A percentile compares a stretch with the other conserved stretches of the same genome.
phyloP scores from a whole-genome alignment of 2,797 vertebrate species.

The Sebastes glaucus region DNA sequence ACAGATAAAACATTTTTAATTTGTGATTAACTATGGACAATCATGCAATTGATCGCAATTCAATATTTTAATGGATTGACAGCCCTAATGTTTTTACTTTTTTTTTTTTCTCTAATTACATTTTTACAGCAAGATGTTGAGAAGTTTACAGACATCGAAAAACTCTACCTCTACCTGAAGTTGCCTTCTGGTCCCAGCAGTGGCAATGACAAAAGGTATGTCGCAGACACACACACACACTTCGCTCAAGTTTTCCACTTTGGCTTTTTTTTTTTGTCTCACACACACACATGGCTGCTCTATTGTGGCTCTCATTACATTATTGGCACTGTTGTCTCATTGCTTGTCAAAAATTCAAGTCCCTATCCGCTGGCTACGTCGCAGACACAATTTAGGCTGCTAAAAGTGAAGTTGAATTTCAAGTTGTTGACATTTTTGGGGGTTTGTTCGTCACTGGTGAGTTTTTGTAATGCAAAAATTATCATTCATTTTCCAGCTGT shows the following conservation, averaged over 20 bases:
- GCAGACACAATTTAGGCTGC: slow-evolving; percentile 33
- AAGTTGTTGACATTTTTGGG: slow-evolving; percentile 19
- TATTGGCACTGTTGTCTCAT: slow-evolving; percentile 57
- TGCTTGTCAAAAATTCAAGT: slow-evolving; percentile 54
- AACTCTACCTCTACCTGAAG: slow-evolving; percentile 99
- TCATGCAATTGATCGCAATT: no score
- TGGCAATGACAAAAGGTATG: slow-evolving; percentile 97
- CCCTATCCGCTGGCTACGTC: slow-evolving; percentile 30
- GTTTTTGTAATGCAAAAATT: slow-evolving; percentile 18
- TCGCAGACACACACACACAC: slow-evolving; percentile 24
- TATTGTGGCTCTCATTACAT: slow-evolving; percentile 57
- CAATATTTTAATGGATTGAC: fast-evolving
- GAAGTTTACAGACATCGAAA: slow-evolving; percentile 99
- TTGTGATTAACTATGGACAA: no score
- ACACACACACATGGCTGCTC: slow-evolving; percentile 26
- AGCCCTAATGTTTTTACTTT: neutral
- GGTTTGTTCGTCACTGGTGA: slow-evolving; percentile 5
- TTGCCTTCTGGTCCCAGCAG: slow-evolving; percentile 99
- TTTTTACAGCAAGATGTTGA: slow-evolving; percentile 97
- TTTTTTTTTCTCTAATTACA: slow-evolving; percentile 18
- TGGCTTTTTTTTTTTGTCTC: neutral
- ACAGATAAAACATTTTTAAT: no score
- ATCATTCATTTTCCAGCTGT: slow-evolving; percentile 44
- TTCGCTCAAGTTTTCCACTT: slow-evolving; percentile 22
- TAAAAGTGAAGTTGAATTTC: slow-evolving; percentile 6